Evolutionary conservation across 2,888 invertebrate species (phyloP).

Genomic region (Empis stercorea): DNA sequence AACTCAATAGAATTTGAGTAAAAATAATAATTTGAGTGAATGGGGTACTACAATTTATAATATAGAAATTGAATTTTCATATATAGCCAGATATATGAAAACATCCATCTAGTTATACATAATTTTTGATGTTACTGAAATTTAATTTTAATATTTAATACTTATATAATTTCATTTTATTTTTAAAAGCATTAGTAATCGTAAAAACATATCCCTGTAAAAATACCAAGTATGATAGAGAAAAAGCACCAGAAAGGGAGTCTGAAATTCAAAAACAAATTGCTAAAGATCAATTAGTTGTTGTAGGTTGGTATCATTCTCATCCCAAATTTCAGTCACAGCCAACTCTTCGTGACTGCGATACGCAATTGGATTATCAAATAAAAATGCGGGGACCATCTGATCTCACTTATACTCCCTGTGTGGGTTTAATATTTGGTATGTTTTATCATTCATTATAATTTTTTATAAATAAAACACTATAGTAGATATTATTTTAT

Average conservation of each 20-base stretch:
- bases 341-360: conserved; percentile 78
- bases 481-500: conserved; percentile 8
- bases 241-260: conserved; percentile 64
- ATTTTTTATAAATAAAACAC: not conserved
- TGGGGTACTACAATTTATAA: no score
- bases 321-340: conserved; percentile 80
- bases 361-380: conserved; percentile 88
- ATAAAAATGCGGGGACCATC: conserved; percentile 85
- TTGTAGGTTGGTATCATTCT: conserved; percentile 94
- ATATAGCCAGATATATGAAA: no score
- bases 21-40: no score
- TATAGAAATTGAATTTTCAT: no score
- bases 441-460: conserved; percentile 39
- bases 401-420: conserved; percentile 86
- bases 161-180: no score
- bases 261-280: conserved; percentile 71
- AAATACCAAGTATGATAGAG: conserved; percentile 64
- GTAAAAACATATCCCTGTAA: conserved; percentile 83
- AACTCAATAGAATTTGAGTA: no score
- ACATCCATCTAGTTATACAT: no score
- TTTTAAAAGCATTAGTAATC: conserved; percentile 62
- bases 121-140: no score
- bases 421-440: conserved; percentile 87
- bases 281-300: conserved; percentile 63
- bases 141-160: no score